Evolutionary conservation across 1,140 invertebrate genomes (phyloP).

Genomic region (Carposina sasakii): DNA sequence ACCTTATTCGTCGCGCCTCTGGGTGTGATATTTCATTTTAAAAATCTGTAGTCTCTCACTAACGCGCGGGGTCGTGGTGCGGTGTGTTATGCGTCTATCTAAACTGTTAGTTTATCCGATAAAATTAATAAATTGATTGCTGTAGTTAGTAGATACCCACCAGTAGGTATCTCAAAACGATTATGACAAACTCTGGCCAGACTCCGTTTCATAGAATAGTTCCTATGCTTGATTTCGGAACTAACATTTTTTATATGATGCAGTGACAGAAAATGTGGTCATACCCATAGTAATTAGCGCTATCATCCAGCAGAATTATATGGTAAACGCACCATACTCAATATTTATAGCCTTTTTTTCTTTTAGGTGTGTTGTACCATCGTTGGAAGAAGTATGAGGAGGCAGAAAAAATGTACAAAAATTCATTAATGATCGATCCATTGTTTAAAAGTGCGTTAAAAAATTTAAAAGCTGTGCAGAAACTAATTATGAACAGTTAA

Average conservation of each 20-base stretch:
- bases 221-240: background rate
- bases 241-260: too few species aligned
- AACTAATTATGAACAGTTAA: constrained; percentile 26
- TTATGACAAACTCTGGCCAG: background rate
- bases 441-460: constrained; percentile 76
- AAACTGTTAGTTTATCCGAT: too few species aligned
- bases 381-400: constrained; percentile 87
- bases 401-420: constrained; percentile 84
- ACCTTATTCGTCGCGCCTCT: too few species aligned
- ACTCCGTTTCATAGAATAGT: background rate
- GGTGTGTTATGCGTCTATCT: too few species aligned
- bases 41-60: background rate
- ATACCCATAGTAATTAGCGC: too few species aligned
- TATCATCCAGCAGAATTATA: too few species aligned
- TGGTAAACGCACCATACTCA: background rate
- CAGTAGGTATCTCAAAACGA: too few species aligned
- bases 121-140: background rate
- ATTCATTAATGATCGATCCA: constrained; percentile 83
- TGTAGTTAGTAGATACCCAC: background rate
- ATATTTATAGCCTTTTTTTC: constrained; percentile 15
- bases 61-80: too few species aligned
- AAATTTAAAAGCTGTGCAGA: constrained; percentile 74
- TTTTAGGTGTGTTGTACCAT: constrained; percentile 93
- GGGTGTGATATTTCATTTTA: too few species aligned
- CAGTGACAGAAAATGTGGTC: too few species aligned